Base-by-base conservation (phyloP, 1,140 invertebrate genomes). In the Megathymus violae region DNA sequence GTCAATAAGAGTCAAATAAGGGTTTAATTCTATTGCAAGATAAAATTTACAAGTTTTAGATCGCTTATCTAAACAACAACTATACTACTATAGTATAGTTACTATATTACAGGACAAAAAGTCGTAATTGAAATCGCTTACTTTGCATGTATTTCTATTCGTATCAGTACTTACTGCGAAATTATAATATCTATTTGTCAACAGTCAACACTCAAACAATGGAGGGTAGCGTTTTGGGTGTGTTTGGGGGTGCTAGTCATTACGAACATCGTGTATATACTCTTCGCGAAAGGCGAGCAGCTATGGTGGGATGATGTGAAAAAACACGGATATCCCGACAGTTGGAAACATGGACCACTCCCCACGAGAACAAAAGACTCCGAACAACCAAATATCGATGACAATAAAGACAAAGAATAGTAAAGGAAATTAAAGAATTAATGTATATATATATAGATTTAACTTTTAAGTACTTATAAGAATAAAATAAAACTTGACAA, bases 171-270 rank as follows among this genome's bases (percentile, higher is more conserved):
- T n/a, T n/a, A n/a, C n/a, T n/a, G n/a, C n/a, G n/a, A n/a, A n/a
- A n/a, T n/a, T n/a, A n/a, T n/a, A n/a, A n/a, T n/a, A n/a, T 43
- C 68, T 58, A 66, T 76, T 79, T 47, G 65, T 92, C 89, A 93
- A 62, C 88, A 96, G 95, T 93, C 94, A 64, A 93, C 94, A 4
- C 73, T 95, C 1, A 84, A 92, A 17, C 93, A 97, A 89, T 98
- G 97, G 97, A 92, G 95, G 41, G 80, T 93, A 0, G 96, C 97
- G 0, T 97, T 97, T 81, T 97, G 95, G 94, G 94, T 97, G 31
- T 93, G 95, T 2, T 92, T 96, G 14, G 94, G 73, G 0, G 92
- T 97, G 0, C 94, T 97, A 62, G 82, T 94, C 0, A 66, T 94
- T 2, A 96, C 96, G 0, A 96, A 95, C 62, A 59, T 95, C 0